Conservation (phyloP, 2,888 invertebrate species). For the Neocrepidodera transversa region DNA sequence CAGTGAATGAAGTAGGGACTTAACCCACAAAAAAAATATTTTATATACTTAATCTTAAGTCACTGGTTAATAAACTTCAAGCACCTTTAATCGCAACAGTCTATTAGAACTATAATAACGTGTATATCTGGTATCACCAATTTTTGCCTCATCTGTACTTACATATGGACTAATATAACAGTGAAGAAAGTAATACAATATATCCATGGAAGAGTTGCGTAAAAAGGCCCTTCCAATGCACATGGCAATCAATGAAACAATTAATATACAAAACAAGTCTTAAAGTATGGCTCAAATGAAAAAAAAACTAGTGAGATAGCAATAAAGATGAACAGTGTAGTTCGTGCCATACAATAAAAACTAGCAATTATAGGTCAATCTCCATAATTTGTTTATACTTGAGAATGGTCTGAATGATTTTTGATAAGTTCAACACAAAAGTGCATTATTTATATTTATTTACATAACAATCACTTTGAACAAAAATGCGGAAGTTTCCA, state of each 20-base stretch:
- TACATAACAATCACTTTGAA: too few species aligned
- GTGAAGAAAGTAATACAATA: slow-evolving; percentile 19
- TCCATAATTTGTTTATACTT: neutral
- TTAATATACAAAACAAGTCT: slow-evolving; percentile 13
- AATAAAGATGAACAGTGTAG: slow-evolving; percentile 13
- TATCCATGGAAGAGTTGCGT: slow-evolving; percentile 8
- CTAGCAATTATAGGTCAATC: slow-evolving; percentile 7
- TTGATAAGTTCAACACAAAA: too few species aligned
- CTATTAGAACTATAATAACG: neutral
- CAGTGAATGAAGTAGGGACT: too few species aligned
- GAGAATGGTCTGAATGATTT: too few species aligned
- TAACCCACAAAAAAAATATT: too few species aligned
- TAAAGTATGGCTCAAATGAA: slow-evolving; percentile 30
- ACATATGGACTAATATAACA: slow-evolving; percentile 8
- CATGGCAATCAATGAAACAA: slow-evolving; percentile 18
- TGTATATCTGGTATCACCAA: neutral
- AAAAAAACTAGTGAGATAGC: slow-evolving; percentile 23
- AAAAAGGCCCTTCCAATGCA: slow-evolving; percentile 10
- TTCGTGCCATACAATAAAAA: slow-evolving; percentile 29
- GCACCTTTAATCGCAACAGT: too few species aligned
- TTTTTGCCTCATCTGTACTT: neutral
- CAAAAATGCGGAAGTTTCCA: too few species aligned
- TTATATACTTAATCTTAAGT: neutral
- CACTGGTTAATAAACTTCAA: neutral
- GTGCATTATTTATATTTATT: too few species aligned